These are phyloP conservation scores for Motacilla alba DNA, from an alignment of 2,113 vertebrate species.

Conservation along the genomic window DNA sequence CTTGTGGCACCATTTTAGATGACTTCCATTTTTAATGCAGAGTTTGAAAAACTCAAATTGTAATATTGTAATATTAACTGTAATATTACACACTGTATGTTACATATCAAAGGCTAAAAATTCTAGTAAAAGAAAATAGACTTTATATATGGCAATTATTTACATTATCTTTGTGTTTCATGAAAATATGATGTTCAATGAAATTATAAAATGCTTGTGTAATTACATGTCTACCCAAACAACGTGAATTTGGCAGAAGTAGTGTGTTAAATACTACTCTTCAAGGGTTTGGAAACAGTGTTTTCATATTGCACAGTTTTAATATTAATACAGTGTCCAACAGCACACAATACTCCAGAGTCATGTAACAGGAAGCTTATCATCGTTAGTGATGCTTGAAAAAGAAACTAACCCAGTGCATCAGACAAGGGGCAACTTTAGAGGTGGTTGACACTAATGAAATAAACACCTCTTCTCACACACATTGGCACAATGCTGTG, in stretches of 20 bases:
- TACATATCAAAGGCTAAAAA: constrained; percentile 28
- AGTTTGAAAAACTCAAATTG: not conserved
- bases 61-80: not conserved
- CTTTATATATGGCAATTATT: not conserved
- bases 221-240: not conserved
- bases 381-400: not conserved
- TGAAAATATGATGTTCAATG: not conserved
- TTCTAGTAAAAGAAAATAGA: constrained; percentile 37
- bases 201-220: not conserved
- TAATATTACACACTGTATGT: not conserved
- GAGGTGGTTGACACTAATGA: not conserved
- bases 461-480: not conserved
- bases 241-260: not conserved
- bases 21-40: not conserved
- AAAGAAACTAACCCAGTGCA: not conserved
- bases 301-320: constrained; percentile 45
- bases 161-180: not conserved
- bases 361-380: not conserved
- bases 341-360: not conserved
- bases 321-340: not conserved
- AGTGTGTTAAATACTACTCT: not conserved
- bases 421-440: not conserved
- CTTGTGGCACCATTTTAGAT: constrained; percentile 17
- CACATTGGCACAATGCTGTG: not conserved
- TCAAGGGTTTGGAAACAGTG: not conserved